Base-by-base conservation (phyloP, 2,888 invertebrate genomes). In the Patella caerulea region DNA sequence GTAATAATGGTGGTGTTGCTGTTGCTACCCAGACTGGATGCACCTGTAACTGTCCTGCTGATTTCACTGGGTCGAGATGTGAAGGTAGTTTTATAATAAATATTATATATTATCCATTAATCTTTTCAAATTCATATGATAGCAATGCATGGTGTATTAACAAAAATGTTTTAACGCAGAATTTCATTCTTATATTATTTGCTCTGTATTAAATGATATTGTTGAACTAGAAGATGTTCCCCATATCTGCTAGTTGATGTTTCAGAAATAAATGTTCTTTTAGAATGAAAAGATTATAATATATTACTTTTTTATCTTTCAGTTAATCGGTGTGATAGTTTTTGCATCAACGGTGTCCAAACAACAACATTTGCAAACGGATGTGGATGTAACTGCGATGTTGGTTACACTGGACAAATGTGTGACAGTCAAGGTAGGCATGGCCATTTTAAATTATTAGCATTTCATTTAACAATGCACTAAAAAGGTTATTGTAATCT, bases 31-130 rank as follows among this genome's bases (percentile, higher is more conserved):
- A 2, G 12, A 11, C 14, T 29, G 59, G 34, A 17, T 74, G 73
- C 19, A 19, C 15, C 17, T 74, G 73, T 56, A 24, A 19, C 14
- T 74, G 73, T 14, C 45, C 45, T 14, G 14, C 29, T 34, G 73
- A 56, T 29, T 74, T 59, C 73, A 55, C 73, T 74, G 73, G 73
- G 15, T 29, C 54, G 17, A 65, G 19, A 65, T 65, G 65, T 24
- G 19, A 65, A 65, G 24, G 65, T 65, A 65, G 24, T 11, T 19
- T 15, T 19, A 45, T 9, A 9, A 34, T 34, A 9, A 45, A 45
- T 45, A 45, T 45, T 45, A 45, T 45, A 45, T 45, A 45, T 45
- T 0, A 9, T 9, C 9, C 45, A 45, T 45, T 45, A 45, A 45
- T 9, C 7, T 9, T 7, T 7, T 7, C 45, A 45, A 45, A 45